Evolutionary conservation across 2,113 vertebrate species (phyloP).

Genomic region (Neopipo cinnamomea): DNA sequence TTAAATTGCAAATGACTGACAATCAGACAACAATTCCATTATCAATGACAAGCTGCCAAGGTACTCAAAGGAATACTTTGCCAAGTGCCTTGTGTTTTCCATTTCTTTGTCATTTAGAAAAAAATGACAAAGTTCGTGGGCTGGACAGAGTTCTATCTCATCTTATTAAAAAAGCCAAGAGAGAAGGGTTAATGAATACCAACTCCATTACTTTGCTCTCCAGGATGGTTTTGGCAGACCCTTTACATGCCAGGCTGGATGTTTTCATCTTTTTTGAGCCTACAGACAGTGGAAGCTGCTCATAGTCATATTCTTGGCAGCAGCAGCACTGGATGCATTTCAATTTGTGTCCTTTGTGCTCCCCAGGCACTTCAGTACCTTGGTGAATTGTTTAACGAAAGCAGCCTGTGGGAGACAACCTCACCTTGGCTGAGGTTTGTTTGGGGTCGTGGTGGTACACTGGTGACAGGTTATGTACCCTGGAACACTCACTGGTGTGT

Average conservation of each 20-base stretch:
- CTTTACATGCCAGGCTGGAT: not conserved
- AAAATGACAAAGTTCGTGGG: not conserved
- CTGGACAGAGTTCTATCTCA: not conserved
- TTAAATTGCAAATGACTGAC: slow-evolving; percentile 52
- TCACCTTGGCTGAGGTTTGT: not conserved
- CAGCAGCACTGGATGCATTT: not conserved
- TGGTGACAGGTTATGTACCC: not conserved
- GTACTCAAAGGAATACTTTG: not conserved
- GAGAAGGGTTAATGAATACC: slow-evolving; percentile 15
- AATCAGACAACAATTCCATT: slow-evolving; percentile 51
- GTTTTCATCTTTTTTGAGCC: not conserved
- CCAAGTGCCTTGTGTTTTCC: not conserved
- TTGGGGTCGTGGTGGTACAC: fast-evolving
- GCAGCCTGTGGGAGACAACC: not conserved
- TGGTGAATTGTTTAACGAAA: not conserved
- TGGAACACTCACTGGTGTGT: not conserved
- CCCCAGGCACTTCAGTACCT: not conserved
- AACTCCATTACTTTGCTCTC: not conserved
- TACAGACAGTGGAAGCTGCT: not conserved
- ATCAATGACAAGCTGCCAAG: slow-evolving; percentile 38
- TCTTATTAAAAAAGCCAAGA: not conserved
- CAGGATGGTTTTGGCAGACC: not conserved
- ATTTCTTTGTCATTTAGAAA: slow-evolving; percentile 19
- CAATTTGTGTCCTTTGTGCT: not conserved
- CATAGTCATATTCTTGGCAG: not conserved